Evolutionary conservation across 2,888 invertebrate species (phyloP).

Genomic region (Ellobium chinense): DNA sequence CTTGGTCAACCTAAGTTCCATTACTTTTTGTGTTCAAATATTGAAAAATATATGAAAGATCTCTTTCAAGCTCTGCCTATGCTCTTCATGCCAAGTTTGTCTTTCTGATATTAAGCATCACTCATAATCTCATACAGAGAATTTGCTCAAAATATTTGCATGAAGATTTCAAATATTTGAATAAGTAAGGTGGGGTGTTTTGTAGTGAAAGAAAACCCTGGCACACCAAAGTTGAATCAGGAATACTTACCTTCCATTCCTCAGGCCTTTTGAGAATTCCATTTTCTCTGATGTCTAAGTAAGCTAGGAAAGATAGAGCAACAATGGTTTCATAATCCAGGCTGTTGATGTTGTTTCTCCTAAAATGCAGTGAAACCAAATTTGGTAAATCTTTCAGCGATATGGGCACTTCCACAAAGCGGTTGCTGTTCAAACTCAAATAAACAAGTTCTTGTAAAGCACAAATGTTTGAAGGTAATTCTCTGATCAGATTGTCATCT

Average conservation of each 20-base stretch:
- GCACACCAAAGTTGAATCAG: no score
- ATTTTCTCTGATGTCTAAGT: constrained; percentile 75
- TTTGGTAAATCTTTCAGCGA: constrained; percentile 63
- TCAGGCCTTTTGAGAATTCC: constrained; percentile 65
- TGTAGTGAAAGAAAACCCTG: no score
- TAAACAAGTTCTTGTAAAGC: constrained; percentile 63
- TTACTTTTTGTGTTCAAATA: no score
- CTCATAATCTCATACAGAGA: no score
- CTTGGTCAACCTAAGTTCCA: no score
- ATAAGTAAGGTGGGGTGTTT: no score
- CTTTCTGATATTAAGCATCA: no score
- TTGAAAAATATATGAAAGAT: no score
- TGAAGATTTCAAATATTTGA: no score
- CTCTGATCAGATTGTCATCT: constrained; percentile 69
- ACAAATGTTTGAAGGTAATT: constrained; percentile 63
- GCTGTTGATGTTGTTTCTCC: constrained; percentile 61
- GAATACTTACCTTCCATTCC: constrained; percentile 73
- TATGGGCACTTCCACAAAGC: constrained; percentile 65
- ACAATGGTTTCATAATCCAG: constrained; percentile 72
- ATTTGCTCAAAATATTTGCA: no score
- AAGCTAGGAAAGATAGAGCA: constrained; percentile 68
- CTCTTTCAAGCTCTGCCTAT: no score
- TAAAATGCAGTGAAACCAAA: constrained; percentile 65
- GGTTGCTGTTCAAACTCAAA: constrained; percentile 72
- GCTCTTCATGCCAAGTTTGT: no score